phyloP scores from a whole-genome alignment of 2,113 vertebrate genomes.

The Petromus typicus region DNA sequence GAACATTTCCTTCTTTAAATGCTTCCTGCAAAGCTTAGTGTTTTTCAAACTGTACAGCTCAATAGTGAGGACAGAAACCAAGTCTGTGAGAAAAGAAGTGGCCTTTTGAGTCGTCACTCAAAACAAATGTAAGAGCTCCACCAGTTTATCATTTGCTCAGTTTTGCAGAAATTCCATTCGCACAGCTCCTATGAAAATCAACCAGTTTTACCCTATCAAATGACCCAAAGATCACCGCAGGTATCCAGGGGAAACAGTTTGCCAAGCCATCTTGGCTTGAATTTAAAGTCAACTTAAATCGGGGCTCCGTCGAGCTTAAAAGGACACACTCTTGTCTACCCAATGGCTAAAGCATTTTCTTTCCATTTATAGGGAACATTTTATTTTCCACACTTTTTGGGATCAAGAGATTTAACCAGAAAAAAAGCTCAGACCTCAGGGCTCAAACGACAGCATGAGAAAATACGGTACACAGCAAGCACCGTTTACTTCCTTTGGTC shows the following conservation, averaged over 20 bases:
- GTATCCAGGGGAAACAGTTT: constrained; percentile 51
- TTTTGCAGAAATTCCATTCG: constrained; percentile 67
- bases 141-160: constrained; percentile 39
- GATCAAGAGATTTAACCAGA: constrained; percentile 59
- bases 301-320: constrained; percentile 48
- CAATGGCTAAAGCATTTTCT: not conserved
- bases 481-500: constrained; percentile 65
- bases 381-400: constrained; percentile 32
- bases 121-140: constrained; percentile 38
- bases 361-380: constrained; percentile 55
- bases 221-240: constrained; percentile 63
- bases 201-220: constrained; percentile 60
- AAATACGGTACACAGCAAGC: constrained; percentile 58
- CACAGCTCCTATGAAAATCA: constrained; percentile 57
- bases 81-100: constrained; percentile 46
- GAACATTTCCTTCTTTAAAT: constrained; percentile 15
- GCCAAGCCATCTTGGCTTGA: constrained; percentile 56
- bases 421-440: constrained; percentile 57
- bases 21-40: constrained; percentile 41
- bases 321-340: constrained; percentile 14
- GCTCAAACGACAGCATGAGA: constrained; percentile 41
- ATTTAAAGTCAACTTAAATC: constrained; percentile 58
- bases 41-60: constrained; percentile 59
- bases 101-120: constrained; percentile 31
- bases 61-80: constrained; percentile 53